phyloP scores from a whole-genome alignment of 2,113 vertebrate species.

The Carlito syrichta region DNA sequence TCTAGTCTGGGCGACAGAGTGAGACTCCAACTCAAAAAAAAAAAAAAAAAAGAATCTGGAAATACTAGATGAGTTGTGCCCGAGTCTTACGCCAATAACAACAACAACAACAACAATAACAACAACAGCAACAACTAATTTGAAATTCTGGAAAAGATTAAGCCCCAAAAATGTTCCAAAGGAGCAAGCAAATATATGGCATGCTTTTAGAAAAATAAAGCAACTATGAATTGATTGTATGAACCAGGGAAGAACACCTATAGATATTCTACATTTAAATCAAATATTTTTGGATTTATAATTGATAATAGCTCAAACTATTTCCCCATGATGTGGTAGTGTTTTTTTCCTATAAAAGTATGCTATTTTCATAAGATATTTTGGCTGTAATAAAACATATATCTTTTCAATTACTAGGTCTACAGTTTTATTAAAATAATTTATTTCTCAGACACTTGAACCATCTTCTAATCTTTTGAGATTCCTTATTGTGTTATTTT shows the following conservation, averaged over 20 bases:
- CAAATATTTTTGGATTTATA: background rate
- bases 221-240: background rate
- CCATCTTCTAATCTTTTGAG: background rate
- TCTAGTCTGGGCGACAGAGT: no score
- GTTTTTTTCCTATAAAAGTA: background rate
- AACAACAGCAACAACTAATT: background rate
- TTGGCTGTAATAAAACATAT: background rate
- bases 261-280: background rate
- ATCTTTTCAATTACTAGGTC: no score
- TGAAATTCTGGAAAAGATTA: background rate
- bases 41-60: background rate
- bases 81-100: background rate
- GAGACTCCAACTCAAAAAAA: no score
- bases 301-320: background rate
- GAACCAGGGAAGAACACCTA: background rate
- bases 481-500: background rate
- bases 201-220: background rate
- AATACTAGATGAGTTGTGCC: background rate
- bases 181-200: background rate
- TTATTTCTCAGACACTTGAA: background rate
- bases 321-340: background rate
- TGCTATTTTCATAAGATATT: background rate
- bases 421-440: background rate
- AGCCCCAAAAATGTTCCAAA: background rate
- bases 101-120: background rate